A percentile compares a stretch with the other conserved stretches of the same genome.
Conservation (phyloP, 2,888 invertebrate species). For the Leptarthrus brevirostris region DNA sequence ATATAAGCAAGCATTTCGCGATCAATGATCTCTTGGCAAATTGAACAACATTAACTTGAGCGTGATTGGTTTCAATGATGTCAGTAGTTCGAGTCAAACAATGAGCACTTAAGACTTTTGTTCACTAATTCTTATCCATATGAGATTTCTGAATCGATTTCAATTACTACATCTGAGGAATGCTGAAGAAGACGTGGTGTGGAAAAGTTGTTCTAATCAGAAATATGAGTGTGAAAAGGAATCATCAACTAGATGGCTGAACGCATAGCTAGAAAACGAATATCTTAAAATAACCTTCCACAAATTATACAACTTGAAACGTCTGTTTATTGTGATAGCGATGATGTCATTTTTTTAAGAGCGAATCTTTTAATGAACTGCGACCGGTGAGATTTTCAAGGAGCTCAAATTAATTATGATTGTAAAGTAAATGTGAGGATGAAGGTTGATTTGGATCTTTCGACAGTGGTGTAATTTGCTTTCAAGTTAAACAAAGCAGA, state of each 20-base stretch:
- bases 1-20: neutral
- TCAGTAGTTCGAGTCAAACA: neutral
- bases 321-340: slow-evolving; percentile 17
- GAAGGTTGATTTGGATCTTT: neutral
- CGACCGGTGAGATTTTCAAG: slow-evolving; percentile 16
- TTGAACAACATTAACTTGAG: neutral
- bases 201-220: neutral
- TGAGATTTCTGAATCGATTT: neutral
- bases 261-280: neutral
- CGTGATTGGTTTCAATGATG: neutral
- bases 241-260: slow-evolving; percentile 24
- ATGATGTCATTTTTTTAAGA: slow-evolving; percentile 12
- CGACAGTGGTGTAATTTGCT: neutral
- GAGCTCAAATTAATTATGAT: neutral
- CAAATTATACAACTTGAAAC: slow-evolving; percentile 9
- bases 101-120: neutral
- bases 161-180: slow-evolving; percentile 4
- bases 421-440: neutral
- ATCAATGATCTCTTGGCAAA: slow-evolving; percentile 14
- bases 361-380: slow-evolving; percentile 5
- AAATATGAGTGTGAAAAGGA: slow-evolving; percentile 15
- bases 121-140: slow-evolving; percentile 4
- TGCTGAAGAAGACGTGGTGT: too few relatives aligned
- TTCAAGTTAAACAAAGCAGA: too few relatives aligned
- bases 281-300: slow-evolving; percentile 31